phyloP scores from a whole-genome alignment of 1,140 invertebrate species.

The Drosophila novamexicana region DNA sequence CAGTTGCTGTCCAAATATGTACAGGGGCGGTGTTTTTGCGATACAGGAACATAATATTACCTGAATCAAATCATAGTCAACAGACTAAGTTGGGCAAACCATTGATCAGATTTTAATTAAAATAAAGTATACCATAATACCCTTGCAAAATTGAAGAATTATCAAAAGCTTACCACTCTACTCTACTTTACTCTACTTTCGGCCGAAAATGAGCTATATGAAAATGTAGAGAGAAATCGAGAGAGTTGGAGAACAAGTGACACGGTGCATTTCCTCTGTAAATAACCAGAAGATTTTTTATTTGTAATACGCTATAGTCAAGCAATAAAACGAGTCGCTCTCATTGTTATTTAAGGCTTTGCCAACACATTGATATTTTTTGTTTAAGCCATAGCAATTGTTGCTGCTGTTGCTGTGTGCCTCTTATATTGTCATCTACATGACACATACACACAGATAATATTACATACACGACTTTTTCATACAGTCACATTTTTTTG shows the following conservation, averaged over 20 bases:
- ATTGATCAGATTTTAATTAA: too few species aligned
- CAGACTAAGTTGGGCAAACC: too few species aligned
- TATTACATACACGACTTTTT: constrained; percentile 79
- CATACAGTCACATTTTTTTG: constrained; percentile 75
- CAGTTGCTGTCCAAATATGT: constrained; percentile 58
- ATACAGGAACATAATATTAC: constrained; percentile 30
- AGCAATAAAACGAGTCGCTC: constrained; percentile 38
- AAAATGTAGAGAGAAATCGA: neutral
- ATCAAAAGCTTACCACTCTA: too few species aligned
- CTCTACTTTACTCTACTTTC: too few species aligned
- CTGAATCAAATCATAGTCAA: constrained; percentile 3
- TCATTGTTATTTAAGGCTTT: constrained; percentile 46
- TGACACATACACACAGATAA: constrained; percentile 50
- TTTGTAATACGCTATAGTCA: constrained; percentile 27
- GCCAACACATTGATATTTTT: neutral
- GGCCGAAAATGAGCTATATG: too few species aligned
- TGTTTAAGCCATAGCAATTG: constrained; percentile 4
- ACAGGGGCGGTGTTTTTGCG: constrained; percentile 62
- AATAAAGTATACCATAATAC: too few species aligned
- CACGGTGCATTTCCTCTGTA: constrained; percentile 10
- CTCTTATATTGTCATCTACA: constrained; percentile 61
- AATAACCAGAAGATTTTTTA: constrained; percentile 34
- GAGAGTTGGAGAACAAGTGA: neutral
- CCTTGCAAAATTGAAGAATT: too few species aligned
- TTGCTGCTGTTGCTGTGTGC: constrained; percentile 1